Evolutionary conservation across 2,797 vertebrate species (phyloP).

Genomic region (Delichon dasypus): DNA sequence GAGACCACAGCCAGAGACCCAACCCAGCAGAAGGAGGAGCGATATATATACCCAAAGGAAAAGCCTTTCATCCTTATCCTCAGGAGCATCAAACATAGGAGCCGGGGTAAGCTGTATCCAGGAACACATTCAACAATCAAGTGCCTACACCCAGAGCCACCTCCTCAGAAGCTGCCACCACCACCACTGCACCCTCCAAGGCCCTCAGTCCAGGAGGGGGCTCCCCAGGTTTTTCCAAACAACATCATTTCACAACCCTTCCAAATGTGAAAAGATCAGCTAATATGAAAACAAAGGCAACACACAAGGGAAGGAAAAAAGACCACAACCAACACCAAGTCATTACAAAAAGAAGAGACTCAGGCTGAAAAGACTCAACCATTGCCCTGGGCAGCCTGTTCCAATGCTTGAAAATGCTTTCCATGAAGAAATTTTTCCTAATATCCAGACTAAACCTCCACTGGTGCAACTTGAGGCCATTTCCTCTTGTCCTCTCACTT

Average conservation of each 20-base stretch:
- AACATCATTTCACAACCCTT: neutral
- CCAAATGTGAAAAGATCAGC: neutral
- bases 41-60: neutral
- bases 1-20: neutral
- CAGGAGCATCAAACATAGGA: neutral
- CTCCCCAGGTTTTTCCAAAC: neutral
- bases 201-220: neutral
- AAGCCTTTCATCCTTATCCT: neutral
- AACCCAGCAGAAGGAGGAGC: neutral
- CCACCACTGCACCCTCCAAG: neutral
- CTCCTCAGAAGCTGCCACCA: neutral
- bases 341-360: neutral
- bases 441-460: neutral
- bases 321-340: neutral
- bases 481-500: neutral
- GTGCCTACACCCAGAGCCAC: neutral
- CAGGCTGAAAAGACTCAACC: neutral
- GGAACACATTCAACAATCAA: neutral
- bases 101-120: neutral
- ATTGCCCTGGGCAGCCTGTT: neutral
- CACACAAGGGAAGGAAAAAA: neutral
- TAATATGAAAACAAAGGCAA: neutral
- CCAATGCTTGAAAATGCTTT: neutral
- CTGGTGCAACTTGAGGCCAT: neutral
- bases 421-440: neutral